Evolutionary conservation across 2,888 invertebrate species (phyloP).

Genomic region (Drosophila formosana): DNA sequence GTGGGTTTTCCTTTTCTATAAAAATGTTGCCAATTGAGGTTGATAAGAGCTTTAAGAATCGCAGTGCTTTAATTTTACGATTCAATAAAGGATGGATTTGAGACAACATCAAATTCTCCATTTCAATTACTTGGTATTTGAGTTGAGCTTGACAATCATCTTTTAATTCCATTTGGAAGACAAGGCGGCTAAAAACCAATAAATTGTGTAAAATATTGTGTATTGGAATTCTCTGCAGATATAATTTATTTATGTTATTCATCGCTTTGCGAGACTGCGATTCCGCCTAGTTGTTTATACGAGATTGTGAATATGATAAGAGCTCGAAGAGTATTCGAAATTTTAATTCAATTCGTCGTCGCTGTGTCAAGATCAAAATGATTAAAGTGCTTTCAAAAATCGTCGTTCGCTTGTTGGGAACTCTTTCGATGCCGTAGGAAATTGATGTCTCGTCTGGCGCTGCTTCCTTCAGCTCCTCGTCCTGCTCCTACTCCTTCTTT

Average conservation of each 20-base stretch:
- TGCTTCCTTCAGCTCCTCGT: neutral
- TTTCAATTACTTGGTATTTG: no score
- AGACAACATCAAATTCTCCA: no score
- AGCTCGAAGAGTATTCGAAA: neutral
- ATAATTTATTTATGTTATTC: neutral
- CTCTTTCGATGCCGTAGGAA: conserved; percentile 13
- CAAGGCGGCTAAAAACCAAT: no score
- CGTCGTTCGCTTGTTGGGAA: neutral
- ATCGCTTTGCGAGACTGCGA: neutral
- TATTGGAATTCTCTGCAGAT: no score
- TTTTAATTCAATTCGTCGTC: neutral
- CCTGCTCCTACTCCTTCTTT: neutral
- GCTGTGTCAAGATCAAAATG: neutral
- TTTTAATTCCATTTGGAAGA: no score
- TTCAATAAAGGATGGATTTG: no score
- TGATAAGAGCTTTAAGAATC: neutral
- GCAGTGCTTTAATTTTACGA: no score
- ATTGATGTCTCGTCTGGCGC: conserved; percentile 12
- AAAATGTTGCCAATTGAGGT: neutral
- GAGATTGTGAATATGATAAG: neutral
- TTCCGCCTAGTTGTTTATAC: neutral
- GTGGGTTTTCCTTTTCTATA: no score
- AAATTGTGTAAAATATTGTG: neutral
- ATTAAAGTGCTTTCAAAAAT: neutral
- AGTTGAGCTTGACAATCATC: no score